Conservation (phyloP, 2,113 vertebrate species). For the Hirundichthys speculiger region DNA sequence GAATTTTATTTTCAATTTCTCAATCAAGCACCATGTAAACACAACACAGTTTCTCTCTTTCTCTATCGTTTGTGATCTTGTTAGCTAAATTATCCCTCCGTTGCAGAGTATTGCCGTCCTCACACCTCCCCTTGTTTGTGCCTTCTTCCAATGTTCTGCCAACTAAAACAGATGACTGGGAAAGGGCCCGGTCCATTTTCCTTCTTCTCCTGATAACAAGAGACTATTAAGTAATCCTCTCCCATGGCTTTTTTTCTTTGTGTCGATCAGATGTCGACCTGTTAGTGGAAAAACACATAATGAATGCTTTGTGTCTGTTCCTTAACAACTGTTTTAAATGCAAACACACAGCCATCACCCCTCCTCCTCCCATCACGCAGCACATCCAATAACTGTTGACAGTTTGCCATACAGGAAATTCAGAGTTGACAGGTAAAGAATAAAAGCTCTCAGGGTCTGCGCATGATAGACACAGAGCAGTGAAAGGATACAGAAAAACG, state of each 20-base stretch:
- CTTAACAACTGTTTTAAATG: conserved; percentile 45
- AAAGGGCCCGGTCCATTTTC: conserved; percentile 54
- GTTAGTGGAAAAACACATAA: conserved; percentile 20
- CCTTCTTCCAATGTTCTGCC: conserved; percentile 38
- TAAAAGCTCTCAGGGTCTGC: conserved; percentile 19
- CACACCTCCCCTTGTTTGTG: background rate
- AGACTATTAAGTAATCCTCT: conserved; percentile 23
- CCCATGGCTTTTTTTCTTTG: conserved; percentile 7
- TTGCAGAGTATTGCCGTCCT: conserved; percentile 2
- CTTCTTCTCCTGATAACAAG: conserved; percentile 51
- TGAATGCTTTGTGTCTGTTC: conserved; percentile 1
- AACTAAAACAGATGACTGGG: conserved; percentile 47
- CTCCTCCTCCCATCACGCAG: conserved; percentile 5
- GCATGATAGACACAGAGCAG: background rate
- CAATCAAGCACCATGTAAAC: conserved; percentile 8
- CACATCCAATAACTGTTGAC: conserved; percentile 33
- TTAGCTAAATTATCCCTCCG: background rate
- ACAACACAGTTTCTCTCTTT: background rate
- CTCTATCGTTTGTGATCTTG: background rate
- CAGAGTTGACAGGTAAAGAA: conserved; percentile 33
- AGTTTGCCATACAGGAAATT: conserved; percentile 21
- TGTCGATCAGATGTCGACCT: conserved; percentile 18
- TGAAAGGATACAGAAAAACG: background rate
- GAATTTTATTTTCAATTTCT: conserved; percentile 21
- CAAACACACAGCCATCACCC: conserved; percentile 33